Evolutionary conservation across 2,888 invertebrate species (phyloP), one percentile per base, ranked within the genome.

Genomic region (Cephus runcator): DNA sequence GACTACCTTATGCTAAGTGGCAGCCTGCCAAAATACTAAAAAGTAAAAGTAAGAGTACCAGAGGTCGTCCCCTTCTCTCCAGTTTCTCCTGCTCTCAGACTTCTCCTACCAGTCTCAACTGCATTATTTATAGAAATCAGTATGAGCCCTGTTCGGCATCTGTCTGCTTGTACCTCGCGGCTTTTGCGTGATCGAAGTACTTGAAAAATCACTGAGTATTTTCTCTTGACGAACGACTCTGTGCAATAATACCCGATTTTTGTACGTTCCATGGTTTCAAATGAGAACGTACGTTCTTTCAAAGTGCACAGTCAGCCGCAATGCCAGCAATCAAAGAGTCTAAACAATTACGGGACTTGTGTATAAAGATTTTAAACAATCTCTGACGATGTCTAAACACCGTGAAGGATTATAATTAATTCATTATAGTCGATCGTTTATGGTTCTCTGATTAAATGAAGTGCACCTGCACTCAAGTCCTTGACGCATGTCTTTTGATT

Each of bases 121-220:
- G 87, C 85, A 88, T 90, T 90, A 90, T 90, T 90, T 88, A 90
- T 90, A 90, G 90, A 90, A 90, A 89, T 89, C 88, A 89, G 87
- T 90, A 87, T 87, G 85, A 87, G 86, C 88, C 85, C 87, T 87
- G 88, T 88, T 88, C 87, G 85, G 87, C 86, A 84, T 88, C 88
- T 86, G 88, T 87, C 86, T 85, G 86, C 86, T 88, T 87, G 87
- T 86, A 84, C 85, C 83, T 88, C 83, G 81, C 83, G 82, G 77
- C 83, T 79, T 85, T 85, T 83, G 82, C 81, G 83, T 85, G 81
- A 79, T 79, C 81, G 85, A 81, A 82, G 83, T 84, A 81, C 81
- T 82, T 82, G 80, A 76, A 76, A 77, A 79, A 82, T 80, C 79
- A 9, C 56, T 9, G 23, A 56, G 56, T 23, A 56, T 56, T 56